Conservation (phyloP, 2,888 invertebrate genomes). For the Eugnorisma glareosa region DNA sequence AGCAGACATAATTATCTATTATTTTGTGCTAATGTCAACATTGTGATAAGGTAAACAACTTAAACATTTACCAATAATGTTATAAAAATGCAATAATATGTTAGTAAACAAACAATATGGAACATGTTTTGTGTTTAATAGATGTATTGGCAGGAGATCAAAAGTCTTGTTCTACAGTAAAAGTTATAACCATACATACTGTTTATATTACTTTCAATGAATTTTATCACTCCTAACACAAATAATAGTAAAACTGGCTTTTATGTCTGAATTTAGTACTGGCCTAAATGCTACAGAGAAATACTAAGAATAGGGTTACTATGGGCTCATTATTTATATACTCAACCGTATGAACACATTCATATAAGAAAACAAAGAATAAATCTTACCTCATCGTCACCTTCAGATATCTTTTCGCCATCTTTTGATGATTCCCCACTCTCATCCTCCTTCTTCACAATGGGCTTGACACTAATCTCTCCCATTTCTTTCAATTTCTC, state of each 20-base stretch:
- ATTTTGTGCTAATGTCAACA: constrained; percentile 18
- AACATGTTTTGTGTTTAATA: constrained; percentile 27
- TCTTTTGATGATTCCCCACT: constrained; percentile 71
- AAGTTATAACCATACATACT: constrained; percentile 48
- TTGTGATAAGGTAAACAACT: constrained; percentile 14
- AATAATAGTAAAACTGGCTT: constrained; percentile 47
- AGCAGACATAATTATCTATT: not conserved
- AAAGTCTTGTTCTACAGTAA: constrained; percentile 48
- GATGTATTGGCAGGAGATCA: constrained; percentile 53
- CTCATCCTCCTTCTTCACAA: constrained; percentile 80
- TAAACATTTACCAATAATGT: constrained; percentile 7
- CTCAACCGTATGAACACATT: not conserved
- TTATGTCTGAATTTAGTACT: constrained; percentile 51
- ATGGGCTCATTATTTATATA: constrained; percentile 11
- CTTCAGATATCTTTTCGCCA: constrained; percentile 81
- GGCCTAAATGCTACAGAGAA: constrained; percentile 34
- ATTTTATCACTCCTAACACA: constrained; percentile 54
- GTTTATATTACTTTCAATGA: constrained; percentile 36
- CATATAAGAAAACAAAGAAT: not conserved
- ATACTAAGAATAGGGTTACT: constrained; percentile 36
- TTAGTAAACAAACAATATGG: constrained; percentile 50
- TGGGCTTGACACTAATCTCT: constrained; percentile 87
- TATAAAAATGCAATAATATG: constrained; percentile 30
- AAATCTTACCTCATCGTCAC: constrained; percentile 84
- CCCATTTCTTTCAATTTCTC: constrained; percentile 92